Evolutionary conservation across 2,113 vertebrate genomes (phyloP), one percentile per base, ranked within the genome.

Genomic region (Carollia perspicillata): DNA sequence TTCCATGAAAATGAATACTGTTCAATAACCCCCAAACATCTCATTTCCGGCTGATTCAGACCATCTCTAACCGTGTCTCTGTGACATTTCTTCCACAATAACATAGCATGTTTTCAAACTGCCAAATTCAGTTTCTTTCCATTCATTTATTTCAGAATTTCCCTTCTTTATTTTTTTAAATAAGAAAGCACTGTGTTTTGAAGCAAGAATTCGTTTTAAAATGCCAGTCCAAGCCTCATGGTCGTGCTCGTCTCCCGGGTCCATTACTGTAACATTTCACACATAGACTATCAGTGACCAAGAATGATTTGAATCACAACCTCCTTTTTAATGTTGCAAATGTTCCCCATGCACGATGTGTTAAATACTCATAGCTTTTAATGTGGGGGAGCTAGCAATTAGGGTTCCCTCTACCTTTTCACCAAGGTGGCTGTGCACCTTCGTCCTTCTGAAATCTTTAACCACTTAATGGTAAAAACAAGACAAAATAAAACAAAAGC

Each of bases 31-130:
- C 94, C 86, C 71, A 80, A 97, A 60, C 16, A 77, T 10, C 5
- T 11, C 66, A 94, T 96, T 97, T 90, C 60, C 35, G 79, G 40
- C 68, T 42, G 81, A 95, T 91, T 88, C 44, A 95, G 77, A 88
- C 69, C 28, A 16, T 72, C 40, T 84, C 0, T 11, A 51, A 2
- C 20, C 26, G 14, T 85, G 94, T 79, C 77, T 87, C 22, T 8
- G 35, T 90, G 16, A 89, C 42, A 16, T n/a, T 78, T 37, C 17
- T 85, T 97, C 40, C 20, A 88, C 28, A 81, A 49, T 44, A 81
- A 37, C 5, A 49, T 42, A 84, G 23, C 30, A 33, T 51, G 28
- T 83, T 69, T 83, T n/a, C 68, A 14, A 94, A 84, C 93, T 66
- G 23, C 16, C 16, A 91, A 55, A 17, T 71, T 33, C 44, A 51